Conservation (phyloP, 2,797 vertebrate species). For the Botia kubotai region DNA sequence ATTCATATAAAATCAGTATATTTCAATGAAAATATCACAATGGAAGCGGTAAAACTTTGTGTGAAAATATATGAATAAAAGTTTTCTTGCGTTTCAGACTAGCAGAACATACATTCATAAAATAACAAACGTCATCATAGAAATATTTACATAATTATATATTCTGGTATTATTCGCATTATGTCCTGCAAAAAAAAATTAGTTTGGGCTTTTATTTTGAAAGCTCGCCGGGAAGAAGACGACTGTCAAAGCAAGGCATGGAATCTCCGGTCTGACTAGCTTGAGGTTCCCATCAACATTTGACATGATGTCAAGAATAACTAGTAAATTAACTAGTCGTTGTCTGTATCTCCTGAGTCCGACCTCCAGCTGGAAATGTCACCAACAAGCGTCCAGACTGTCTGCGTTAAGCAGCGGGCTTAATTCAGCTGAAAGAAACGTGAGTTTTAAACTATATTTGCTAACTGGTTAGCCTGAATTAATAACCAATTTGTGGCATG, state of each 20-base stretch:
- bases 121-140: not conserved
- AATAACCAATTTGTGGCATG: not conserved
- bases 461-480: slow-evolving; percentile 2
- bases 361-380: slow-evolving; percentile 22
- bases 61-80: too few relatives aligned
- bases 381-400: not conserved
- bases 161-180: not conserved
- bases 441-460: slow-evolving; percentile 16
- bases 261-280: not conserved
- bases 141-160: too few relatives aligned
- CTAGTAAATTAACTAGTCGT: not conserved
- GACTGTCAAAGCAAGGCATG: not conserved
- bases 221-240: not conserved
- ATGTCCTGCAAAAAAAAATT: not conserved
- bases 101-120: too few relatives aligned
- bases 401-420: not conserved
- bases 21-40: too few relatives aligned
- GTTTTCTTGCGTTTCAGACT: too few relatives aligned
- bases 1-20: too few relatives aligned
- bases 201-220: slow-evolving; percentile 45
- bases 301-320: slow-evolving; percentile 56
- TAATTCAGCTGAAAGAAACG: slow-evolving; percentile 21
- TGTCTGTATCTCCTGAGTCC: slow-evolving; percentile 31
- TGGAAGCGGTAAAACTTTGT: too few relatives aligned
- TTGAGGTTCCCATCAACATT: not conserved